phyloP scores from a whole-genome alignment of 2,113 vertebrate genomes.

The Ahaetulla prasina region DNA sequence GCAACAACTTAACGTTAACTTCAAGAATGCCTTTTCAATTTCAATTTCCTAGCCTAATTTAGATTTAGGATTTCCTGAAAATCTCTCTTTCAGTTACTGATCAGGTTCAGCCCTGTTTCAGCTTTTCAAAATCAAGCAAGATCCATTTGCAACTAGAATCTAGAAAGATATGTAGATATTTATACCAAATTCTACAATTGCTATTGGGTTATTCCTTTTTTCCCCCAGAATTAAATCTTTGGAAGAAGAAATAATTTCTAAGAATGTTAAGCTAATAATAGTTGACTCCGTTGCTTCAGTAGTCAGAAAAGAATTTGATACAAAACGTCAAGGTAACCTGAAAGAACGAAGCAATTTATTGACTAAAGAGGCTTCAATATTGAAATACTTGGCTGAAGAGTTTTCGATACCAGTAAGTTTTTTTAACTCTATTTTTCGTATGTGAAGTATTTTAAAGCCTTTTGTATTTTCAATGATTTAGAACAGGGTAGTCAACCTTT shows the following conservation, averaged over 20 bases:
- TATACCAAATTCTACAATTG: not conserved
- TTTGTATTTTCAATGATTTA: conserved; percentile 24
- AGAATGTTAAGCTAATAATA: conserved; percentile 74
- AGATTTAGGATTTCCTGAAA: not conserved
- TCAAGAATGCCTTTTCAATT: not conserved
- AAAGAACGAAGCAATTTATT: conserved; percentile 77
- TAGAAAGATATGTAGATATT: not conserved
- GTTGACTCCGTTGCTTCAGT: conserved; percentile 84
- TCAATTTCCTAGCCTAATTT: not conserved
- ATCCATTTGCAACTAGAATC: not conserved
- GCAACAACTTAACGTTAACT: not conserved
- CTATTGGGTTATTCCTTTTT: conserved; percentile 11
- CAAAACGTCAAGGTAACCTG: conserved; percentile 76
- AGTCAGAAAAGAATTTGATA: conserved; percentile 84
- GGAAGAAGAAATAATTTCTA: conserved; percentile 83
- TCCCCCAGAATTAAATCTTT: conserved; percentile 72
- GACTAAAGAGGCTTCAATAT: conserved; percentile 69
- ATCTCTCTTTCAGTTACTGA: not conserved
- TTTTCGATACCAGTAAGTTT: conserved; percentile 83
- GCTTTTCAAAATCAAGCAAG: not conserved
- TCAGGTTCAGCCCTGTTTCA: not conserved
- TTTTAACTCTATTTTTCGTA: not conserved
- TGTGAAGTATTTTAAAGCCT: conserved; percentile 24
- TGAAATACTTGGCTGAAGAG: conserved; percentile 83
- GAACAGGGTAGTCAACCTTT: too few relatives aligned